Conservation (phyloP, 1,140 invertebrate species). For the Maconellicoccus hirsutus region DNA sequence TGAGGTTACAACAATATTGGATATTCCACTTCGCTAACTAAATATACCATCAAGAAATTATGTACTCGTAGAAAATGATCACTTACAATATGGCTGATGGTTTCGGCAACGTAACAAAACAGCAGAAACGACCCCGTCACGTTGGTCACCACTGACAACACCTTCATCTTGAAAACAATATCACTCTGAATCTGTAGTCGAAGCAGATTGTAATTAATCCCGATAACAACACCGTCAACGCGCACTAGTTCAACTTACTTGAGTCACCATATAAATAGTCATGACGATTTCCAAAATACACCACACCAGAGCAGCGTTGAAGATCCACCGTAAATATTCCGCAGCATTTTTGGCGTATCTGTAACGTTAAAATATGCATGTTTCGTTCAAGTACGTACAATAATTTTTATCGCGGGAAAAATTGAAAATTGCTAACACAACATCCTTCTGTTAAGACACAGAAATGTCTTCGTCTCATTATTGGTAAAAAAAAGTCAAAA, state of each 20-base stretch:
- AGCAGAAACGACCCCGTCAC: background rate
- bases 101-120: background rate
- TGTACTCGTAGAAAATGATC: background rate
- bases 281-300: background rate
- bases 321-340: background rate
- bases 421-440: no score
- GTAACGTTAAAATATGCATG: no score
- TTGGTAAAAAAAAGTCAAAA: no score
- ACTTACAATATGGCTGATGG: background rate
- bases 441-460: no score
- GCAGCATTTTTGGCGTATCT: background rate
- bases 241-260: background rate
- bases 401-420: no score
- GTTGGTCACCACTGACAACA: conserved; percentile 1
- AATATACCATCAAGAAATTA: no score
- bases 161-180: conserved; percentile 1
- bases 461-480: no score
- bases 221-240: background rate
- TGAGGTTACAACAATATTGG: no score
- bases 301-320: background rate
- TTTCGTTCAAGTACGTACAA: no score
- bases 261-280: background rate
- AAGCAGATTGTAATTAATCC: no score
- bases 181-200: background rate
- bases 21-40: no score